Evolutionary conservation across 2,797 vertebrate species (phyloP).

Genomic region (Sus cebifrons): DNA sequence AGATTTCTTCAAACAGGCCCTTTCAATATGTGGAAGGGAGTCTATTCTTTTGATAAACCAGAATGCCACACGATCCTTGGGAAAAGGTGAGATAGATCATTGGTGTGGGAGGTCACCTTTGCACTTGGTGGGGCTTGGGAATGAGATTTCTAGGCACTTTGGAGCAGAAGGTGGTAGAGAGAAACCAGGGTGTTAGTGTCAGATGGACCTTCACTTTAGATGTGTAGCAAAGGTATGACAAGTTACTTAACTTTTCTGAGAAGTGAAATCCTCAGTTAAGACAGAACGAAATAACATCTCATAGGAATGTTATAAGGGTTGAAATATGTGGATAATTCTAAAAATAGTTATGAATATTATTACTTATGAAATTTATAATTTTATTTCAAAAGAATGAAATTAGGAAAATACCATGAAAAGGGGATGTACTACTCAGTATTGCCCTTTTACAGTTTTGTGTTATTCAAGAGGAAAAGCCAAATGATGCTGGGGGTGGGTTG

Average conservation of each 20-base stretch:
- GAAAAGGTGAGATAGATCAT: background rate
- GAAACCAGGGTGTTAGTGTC: background rate
- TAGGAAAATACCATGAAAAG: background rate
- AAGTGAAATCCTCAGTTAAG: conserved; percentile 33
- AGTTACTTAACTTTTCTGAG: conserved; percentile 57
- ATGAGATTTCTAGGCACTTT: background rate
- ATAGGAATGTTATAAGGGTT: background rate
- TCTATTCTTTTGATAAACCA: conserved; percentile 53
- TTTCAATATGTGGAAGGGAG: background rate
- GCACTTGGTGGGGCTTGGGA: background rate
- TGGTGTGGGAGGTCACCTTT: background rate
- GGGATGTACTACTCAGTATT: background rate
- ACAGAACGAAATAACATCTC: background rate
- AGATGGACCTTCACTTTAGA: background rate
- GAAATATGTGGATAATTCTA: conserved; percentile 5
- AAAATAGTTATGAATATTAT: background rate
- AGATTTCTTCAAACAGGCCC: conserved; percentile 50
- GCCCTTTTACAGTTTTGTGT: conserved; percentile 53
- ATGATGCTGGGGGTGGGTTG: background rate
- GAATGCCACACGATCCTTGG: background rate
- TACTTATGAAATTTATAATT: conserved; percentile 35
- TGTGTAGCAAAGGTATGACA: background rate
- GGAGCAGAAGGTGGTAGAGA: background rate
- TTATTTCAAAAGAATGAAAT: conserved; percentile 51
- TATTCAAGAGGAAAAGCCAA: background rate